phyloP scores from a whole-genome alignment of 1,140 invertebrate genomes.

The Helicoverpa zea region DNA sequence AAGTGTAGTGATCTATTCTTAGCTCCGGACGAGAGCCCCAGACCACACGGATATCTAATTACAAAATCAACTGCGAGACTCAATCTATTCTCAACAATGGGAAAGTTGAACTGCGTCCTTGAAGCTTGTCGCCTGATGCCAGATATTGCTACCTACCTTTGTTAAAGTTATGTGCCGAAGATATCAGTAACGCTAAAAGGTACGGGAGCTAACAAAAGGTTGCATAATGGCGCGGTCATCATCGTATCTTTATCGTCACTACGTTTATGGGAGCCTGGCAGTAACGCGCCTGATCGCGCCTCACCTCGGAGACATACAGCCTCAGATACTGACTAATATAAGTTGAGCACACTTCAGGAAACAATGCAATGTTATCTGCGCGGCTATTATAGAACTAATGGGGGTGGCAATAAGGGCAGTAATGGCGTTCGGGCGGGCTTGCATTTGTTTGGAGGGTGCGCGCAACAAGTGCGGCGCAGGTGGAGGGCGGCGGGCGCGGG shows the following conservation, averaged over 20 bases:
- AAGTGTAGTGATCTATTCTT: constrained; percentile 26
- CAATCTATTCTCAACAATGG: constrained; percentile 39
- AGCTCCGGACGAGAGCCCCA: constrained; percentile 16
- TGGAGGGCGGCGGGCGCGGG: constrained; percentile 54
- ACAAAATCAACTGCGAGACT: constrained; percentile 29
- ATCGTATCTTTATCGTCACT: constrained; percentile 43
- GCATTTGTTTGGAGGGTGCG: constrained; percentile 62
- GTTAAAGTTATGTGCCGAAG: constrained; percentile 38
- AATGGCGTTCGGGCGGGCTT: constrained; percentile 15
- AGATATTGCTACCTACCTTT: background rate
- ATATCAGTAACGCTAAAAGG: constrained; percentile 47
- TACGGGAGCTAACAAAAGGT: constrained; percentile 44
- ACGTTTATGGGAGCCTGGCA: constrained; percentile 32
- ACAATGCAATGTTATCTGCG: constrained; percentile 42
- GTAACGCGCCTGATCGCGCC: constrained; percentile 33
- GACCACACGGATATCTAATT: constrained; percentile 40
- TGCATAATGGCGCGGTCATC: constrained; percentile 45
- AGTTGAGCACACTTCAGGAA: constrained; percentile 34
- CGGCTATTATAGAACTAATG: constrained; percentile 36
- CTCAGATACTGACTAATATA: constrained; percentile 43
- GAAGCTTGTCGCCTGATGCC: constrained; percentile 10
- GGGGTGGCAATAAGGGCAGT: constrained; percentile 6
- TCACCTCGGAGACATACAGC: constrained; percentile 17
- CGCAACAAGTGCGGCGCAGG: constrained; percentile 83
- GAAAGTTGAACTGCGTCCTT: constrained; percentile 6